phyloP scores from a whole-genome alignment of 2,888 invertebrate species.

The Gnatocerus cornutus region DNA sequence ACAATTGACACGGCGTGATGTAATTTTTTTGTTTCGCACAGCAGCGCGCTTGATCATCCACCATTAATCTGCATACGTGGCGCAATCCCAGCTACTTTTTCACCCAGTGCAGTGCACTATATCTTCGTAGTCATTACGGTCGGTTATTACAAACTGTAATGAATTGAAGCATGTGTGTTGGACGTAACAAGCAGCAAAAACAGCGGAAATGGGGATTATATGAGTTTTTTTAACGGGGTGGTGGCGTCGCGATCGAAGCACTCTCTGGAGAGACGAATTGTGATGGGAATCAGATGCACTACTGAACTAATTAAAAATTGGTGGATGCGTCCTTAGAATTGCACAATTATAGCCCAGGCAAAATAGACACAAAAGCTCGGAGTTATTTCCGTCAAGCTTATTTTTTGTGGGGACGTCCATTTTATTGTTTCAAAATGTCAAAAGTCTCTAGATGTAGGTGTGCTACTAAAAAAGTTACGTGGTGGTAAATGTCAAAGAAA shows the following conservation, averaged over 20 bases:
- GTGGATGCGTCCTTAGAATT: too few relatives aligned
- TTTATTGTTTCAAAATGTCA: too few relatives aligned
- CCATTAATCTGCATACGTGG: conserved; percentile 3
- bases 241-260: conserved; percentile 6
- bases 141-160: conserved; percentile 10
- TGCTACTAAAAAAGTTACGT: too few relatives aligned
- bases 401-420: too few relatives aligned
- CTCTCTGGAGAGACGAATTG: neutral
- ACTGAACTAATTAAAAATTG: neutral
- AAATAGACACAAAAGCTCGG: too few relatives aligned
- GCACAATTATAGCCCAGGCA: too few relatives aligned
- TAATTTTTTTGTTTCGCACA: too few relatives aligned
- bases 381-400: too few relatives aligned
- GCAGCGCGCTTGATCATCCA: too few relatives aligned
- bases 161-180: conserved; percentile 14
- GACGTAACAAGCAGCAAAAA: conserved; percentile 11
- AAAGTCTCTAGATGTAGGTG: too few relatives aligned
- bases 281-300: neutral
- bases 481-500: too few relatives aligned
- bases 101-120: neutral
- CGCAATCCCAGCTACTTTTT: neutral
- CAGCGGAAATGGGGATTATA: conserved; percentile 7
- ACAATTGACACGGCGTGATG: too few relatives aligned
- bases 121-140: neutral
- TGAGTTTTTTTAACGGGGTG: conserved; percentile 3